Evolutionary conservation across 2,113 vertebrate genomes (phyloP), one percentile per base, ranked within the genome.

Genomic region (Etheostoma spectabile): DNA sequence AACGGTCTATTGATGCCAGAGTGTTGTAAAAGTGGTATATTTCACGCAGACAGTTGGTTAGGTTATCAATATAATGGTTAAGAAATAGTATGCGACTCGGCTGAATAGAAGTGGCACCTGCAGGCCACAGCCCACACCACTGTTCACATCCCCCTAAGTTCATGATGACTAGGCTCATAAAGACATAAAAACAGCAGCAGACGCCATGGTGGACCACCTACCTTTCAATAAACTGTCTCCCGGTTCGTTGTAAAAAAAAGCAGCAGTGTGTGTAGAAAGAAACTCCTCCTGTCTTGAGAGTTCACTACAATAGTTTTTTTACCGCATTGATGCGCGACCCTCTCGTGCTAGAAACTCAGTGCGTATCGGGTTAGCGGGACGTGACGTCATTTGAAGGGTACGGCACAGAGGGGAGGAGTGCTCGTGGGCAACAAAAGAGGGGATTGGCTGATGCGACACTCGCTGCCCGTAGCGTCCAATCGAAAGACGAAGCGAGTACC

Each of bases 41-140:
- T 63, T 21, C n/a, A 35, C 11, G 2, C 1, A 0, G 0, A 65
- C 14, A 56, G 55, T 60, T 22, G 6, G 6, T 48, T 67, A 22
- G 2, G 14, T n/a, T 56, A 13, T 33, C 0, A 19, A 22, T 33
- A 21, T 4, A 21, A 59, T 22, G 2, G 62, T 33, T 11, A 71
- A 51, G 13, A 74, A 30, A 30, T 45, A 12, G 4, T 4, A 10
- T 6, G 8, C n/a, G 18, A 6, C 19, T 53, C 13, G 33, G 48
- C 8, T 8, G n/a, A 45, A 24, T 7, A 46, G n/a, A 75, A 84
- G 57, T 21, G 21, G 84, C 69, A 91, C 69, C 80, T 93, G 88
- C 86, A 93, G 91, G 93, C 93, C 93, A 79, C 77, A 76, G 24
- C 77, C 83, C 83, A 46, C 13, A 46, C 24, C 70, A 35, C 10